A percentile compares a stretch with the other conserved stretches of the same genome.
Conservation (phyloP, 2,797 vertebrate species). For the Salarias fasciatus region DNA sequence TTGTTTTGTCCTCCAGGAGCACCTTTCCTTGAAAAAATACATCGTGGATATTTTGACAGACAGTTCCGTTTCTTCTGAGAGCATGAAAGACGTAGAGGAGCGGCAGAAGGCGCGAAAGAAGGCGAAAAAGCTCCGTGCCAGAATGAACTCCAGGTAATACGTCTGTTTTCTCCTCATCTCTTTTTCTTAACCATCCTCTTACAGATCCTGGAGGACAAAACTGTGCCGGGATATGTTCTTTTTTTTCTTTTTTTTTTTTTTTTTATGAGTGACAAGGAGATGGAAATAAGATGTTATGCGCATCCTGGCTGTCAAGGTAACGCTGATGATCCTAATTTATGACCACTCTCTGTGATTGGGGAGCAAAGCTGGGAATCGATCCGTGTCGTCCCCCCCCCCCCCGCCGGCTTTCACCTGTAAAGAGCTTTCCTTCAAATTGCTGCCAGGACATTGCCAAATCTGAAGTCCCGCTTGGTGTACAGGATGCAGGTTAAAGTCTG, state of each 20-base stretch:
- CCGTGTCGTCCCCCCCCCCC: slow-evolving; percentile 79
- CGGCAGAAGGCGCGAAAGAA: slow-evolving; percentile 94
- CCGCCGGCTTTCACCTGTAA: slow-evolving; percentile 94
- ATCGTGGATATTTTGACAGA: slow-evolving; percentile 94
- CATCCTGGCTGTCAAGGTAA: slow-evolving; percentile 86
- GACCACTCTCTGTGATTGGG: slow-evolving; percentile 98
- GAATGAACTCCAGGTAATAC: slow-evolving; percentile 95
- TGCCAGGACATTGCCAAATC: slow-evolving; percentile 88
- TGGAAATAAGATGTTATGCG: slow-evolving; percentile 86
- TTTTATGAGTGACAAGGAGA: slow-evolving; percentile 79
- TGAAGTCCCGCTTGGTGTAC: slow-evolving; percentile 81
- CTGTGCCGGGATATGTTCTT: slow-evolving; percentile 37
- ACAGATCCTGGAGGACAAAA: slow-evolving; percentile 47
- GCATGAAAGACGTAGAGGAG: slow-evolving; percentile 90
- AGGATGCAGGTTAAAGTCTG: slow-evolving; percentile 91
- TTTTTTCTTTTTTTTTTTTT: slow-evolving; percentile 63
- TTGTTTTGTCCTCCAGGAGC: slow-evolving; percentile 85
- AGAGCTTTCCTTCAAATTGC: slow-evolving; percentile 98
- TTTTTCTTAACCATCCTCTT: slow-evolving; percentile 38
- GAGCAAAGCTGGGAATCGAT: slow-evolving; percentile 93
- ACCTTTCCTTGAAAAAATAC: slow-evolving; percentile 98
- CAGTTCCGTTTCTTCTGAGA: slow-evolving; percentile 86
- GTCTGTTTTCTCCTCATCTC: slow-evolving; percentile 5
- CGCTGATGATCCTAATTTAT: slow-evolving; percentile 97
- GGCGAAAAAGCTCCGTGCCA: slow-evolving; percentile 94